Conservation (phyloP, 2,888 invertebrate genomes). For the Plemyria rubiginata region DNA sequence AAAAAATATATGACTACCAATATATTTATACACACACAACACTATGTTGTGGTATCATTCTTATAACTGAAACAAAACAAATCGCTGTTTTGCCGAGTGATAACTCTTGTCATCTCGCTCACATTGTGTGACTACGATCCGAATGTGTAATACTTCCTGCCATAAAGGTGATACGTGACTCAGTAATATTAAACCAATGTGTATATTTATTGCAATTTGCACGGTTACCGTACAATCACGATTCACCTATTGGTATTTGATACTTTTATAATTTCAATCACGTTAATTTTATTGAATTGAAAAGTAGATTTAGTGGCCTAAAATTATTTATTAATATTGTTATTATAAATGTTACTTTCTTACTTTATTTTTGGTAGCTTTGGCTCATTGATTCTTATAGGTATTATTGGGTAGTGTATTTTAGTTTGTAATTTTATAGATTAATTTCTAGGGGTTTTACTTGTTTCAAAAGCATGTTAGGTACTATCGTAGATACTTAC, state of each 20-base stretch:
- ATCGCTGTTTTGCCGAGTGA: too few relatives aligned
- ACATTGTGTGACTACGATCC: constrained; percentile 10
- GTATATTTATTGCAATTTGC: constrained; percentile 7
- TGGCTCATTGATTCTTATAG: constrained; percentile 7
- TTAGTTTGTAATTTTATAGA: constrained; percentile 3
- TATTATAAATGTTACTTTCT: neutral
- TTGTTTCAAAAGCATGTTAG: constrained; percentile 13
- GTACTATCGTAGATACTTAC: constrained; percentile 12
- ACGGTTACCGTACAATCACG: constrained; percentile 5
- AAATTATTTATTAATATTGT: constrained; percentile 2
- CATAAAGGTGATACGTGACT: constrained; percentile 18
- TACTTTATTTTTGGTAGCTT: constrained; percentile 10
- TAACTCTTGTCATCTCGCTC: too few relatives aligned
- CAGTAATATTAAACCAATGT: neutral
- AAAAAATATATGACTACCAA: too few relatives aligned
- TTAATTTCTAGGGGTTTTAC: constrained; percentile 3
- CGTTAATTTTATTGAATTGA: constrained; percentile 13
- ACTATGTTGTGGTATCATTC: too few relatives aligned
- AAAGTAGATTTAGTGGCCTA: constrained; percentile 14
- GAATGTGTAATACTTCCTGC: constrained; percentile 4
- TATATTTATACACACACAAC: too few relatives aligned
- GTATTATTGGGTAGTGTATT: constrained; percentile 8
- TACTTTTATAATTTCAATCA: constrained; percentile 16
- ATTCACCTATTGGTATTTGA: constrained; percentile 13
- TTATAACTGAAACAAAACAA: too few relatives aligned